Evolutionary conservation across 1,140 invertebrate genomes (phyloP), one percentile per base, ranked within the genome.

Genomic region (Vanessa tameamea): DNA sequence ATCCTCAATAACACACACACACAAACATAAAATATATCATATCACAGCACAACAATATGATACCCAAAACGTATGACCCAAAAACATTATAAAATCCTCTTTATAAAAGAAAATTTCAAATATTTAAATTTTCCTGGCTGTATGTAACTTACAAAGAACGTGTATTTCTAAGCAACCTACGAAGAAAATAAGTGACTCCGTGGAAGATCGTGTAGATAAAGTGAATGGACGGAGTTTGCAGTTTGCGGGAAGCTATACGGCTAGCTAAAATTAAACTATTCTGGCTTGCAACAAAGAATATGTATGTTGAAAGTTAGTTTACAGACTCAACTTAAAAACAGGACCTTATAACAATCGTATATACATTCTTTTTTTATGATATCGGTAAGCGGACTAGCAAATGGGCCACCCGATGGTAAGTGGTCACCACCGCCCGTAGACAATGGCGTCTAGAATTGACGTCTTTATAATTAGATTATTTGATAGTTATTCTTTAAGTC

Each of bases 221-320:
- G 31, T 69, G 43, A 69, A 69, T 59, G n/a, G 37, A 13, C 51
- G 16, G 37, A 69, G 53, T 69, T 69, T 57, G 66, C 66, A 59
- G 66, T 69, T 69, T 69, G 66, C 37, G 66, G 66, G 31, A 31
- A 20, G 43, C 51, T 37, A 55, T 69, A 69, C 37, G 13, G 66
- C 66, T 12, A 43, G 37, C 66, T 31, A 53, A 69, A 69, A 69
- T 69, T 53, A 59, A 69, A 57, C 66, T 59, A 69, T 69, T 57
- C 51, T 51, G 47, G 65, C 48, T 8, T 57, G 13, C 43, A 37
- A 26, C 14, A 8, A 61, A 37, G 57, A 61, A 61, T 37, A 61
- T n/a, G 48, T 37, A 61, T n/a, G 48, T 8, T 53, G 50, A 20
- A 53, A 53, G 50, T n/a, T n/a, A 53, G 50, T 53, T 53, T 53